These are phyloP conservation scores for Pelosia muscerda DNA, from an alignment of 2,888 invertebrate genomes.

Conservation along the genomic window DNA sequence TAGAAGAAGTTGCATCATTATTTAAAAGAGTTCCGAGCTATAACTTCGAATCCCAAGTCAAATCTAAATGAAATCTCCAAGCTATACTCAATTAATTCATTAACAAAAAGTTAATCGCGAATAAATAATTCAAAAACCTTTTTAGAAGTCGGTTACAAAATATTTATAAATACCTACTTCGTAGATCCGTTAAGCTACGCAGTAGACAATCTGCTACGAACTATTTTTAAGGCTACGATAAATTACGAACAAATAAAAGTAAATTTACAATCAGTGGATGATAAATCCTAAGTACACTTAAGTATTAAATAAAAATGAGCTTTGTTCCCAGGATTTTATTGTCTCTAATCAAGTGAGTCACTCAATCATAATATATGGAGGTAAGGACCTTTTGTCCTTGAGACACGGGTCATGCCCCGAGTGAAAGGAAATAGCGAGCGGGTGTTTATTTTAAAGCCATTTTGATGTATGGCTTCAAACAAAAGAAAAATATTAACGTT, in stretches of 20 bases:
- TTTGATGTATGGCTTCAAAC: neutral
- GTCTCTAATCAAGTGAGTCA: conserved; percentile 59
- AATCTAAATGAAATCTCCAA: too few relatives aligned
- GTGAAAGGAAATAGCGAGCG: conserved; percentile 30
- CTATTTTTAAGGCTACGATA: conserved; percentile 10
- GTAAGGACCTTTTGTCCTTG: conserved; percentile 58
- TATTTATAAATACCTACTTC: neutral
- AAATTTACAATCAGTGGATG: neutral
- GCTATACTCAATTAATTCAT: neutral
- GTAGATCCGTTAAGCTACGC: conserved; percentile 15
- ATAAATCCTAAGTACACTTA: neutral
- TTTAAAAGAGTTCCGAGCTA: too few relatives aligned
- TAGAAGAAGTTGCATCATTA: too few relatives aligned
- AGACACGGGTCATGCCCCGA: conserved; percentile 34
- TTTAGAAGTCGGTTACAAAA: neutral
- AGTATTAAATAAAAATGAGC: conserved; percentile 36
- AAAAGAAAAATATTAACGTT: neutral
- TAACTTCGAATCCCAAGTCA: too few relatives aligned
- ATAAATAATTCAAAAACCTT: neutral
- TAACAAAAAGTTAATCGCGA: neutral
- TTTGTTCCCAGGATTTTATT: conserved; percentile 38
- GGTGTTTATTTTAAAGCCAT: conserved; percentile 9
- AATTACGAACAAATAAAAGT: neutral
- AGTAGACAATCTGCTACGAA: conserved; percentile 9
- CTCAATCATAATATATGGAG: conserved; percentile 48